Base-by-base conservation (phyloP, 53 echinoderm and acorn worm species). In the Astropecten irregularis region DNA sequence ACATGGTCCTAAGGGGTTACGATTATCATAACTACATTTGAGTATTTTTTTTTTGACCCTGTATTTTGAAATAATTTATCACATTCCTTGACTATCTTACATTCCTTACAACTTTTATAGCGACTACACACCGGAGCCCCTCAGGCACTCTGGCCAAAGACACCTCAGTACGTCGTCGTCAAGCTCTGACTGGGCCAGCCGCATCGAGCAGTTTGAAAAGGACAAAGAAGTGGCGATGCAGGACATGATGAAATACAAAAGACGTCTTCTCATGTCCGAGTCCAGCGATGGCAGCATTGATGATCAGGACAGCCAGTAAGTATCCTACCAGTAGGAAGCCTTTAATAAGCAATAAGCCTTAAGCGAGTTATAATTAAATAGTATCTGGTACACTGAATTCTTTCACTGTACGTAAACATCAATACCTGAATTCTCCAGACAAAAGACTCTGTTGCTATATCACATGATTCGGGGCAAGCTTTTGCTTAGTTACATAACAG, bases 171-270 rank as follows among this genome's bases (percentile, higher is more conserved):
- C 68, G 2, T 69, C 87, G 14, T 40, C 68, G 2, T 69, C 87
- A 14, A 90, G 90, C 37, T 54, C 55, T 20, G 89, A 87, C 73
- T 93, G 93, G 93, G 87, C 71, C 10, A 90, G 66, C 30, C 82
- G 77, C 57, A 83, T 93, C 28, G 90, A 87, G 27, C 84, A 93
- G 15, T 86, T 83, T 62, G 87, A 90, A 33, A 29, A 57, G 35
- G 55, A 83, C 54, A 31, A 60, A 39, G 44, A 69, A n/a, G 5
- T 60, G 0, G 88, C 85, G 21, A 20, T 55, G 28, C 38, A 52
- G 29, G 92, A 92, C 60, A 63, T 92, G 73, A 72, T 69, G 26
- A 68, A 48, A 20, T 88, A 88, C 35, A 88, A 88, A 79, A 83
- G 88, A 3, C 82, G 82, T 23, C 73, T 88, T 28, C 73, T 82